phyloP scores from a whole-genome alignment of 2,888 invertebrate species.

The Cecidostiba fungosa region DNA sequence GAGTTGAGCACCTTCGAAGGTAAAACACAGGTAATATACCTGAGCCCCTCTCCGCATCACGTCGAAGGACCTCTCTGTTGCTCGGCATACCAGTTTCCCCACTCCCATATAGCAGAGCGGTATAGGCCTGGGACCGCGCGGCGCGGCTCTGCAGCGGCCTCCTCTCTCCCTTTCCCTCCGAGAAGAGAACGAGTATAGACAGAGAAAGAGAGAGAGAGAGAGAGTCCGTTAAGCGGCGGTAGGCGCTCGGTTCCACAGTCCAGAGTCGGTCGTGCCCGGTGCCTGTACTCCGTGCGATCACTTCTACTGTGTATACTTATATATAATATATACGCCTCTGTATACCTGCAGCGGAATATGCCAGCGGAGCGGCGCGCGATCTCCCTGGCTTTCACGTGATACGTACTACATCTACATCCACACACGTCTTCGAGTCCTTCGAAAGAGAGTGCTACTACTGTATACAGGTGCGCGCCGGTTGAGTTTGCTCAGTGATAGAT shows the following conservation, averaged over 20 bases:
- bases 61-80: conserved; percentile 71
- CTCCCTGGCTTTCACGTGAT: conserved; percentile 45
- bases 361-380: conserved; percentile 36
- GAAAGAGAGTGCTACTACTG: not conserved
- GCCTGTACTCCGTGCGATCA: not conserved
- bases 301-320: too few relatives aligned
- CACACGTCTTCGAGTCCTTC: not conserved
- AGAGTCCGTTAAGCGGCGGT: conserved; percentile 38
- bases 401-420: too few relatives aligned
- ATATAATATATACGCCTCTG: not conserved
- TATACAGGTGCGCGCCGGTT: not conserved
- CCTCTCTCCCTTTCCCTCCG: conserved; percentile 46
- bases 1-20: conserved; percentile 51
- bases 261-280: conserved; percentile 45
- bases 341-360: conserved; percentile 20
- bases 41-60: conserved; percentile 54
- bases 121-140: conserved; percentile 63
- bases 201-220: conserved; percentile 5
- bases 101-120: conserved; percentile 56
- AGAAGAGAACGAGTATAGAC: not conserved
- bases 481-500: conserved; percentile 12
- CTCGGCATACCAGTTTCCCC: conserved; percentile 69
- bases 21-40: conserved; percentile 37
- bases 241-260: conserved; percentile 34
- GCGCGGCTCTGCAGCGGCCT: conserved; percentile 47